Conservation (phyloP, 2,888 invertebrate genomes). For the Agrotis ipsilon region DNA sequence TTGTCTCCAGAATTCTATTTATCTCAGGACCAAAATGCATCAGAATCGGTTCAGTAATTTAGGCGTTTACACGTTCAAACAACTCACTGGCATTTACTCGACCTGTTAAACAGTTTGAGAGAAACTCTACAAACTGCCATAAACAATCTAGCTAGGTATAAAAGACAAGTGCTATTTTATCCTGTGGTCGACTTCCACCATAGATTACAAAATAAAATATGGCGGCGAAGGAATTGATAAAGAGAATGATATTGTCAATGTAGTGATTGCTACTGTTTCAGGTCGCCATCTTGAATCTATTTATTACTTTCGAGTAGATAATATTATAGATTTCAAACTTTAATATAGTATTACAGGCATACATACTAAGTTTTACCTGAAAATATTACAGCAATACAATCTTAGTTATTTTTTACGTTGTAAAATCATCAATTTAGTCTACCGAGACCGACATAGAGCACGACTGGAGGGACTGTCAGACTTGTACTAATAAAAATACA, state of each 20-base stretch:
- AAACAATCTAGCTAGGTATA: neutral
- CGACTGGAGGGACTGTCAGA: too few relatives aligned
- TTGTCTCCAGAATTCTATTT: too few relatives aligned
- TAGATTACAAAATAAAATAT: slow-evolving; percentile 33
- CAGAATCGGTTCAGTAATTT: too few relatives aligned
- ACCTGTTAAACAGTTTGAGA: neutral
- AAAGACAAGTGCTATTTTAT: slow-evolving; percentile 8
- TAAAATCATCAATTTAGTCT: too few relatives aligned
- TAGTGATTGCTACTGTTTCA: slow-evolving; percentile 28
- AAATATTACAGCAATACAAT: too few relatives aligned
- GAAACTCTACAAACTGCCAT: neutral
- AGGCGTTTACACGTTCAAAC: too few relatives aligned
- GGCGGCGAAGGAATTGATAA: slow-evolving; percentile 26
- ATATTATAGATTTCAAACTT: neutral
- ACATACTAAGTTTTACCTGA: too few relatives aligned
- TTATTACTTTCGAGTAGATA: slow-evolving; percentile 14
- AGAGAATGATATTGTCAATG: slow-evolving; percentile 31
- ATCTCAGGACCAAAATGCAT: too few relatives aligned
- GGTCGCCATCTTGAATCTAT: slow-evolving; percentile 11
- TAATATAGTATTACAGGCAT: too few relatives aligned
- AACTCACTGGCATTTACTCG: neutral
- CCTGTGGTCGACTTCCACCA: slow-evolving; percentile 5
- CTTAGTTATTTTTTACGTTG: too few relatives aligned
- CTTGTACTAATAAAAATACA: too few relatives aligned
- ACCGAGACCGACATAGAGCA: too few relatives aligned